These are phyloP conservation scores for Tetraodon nigroviridis DNA, from an alignment of 2,113 vertebrate genomes.

Conservation along the genomic window DNA sequence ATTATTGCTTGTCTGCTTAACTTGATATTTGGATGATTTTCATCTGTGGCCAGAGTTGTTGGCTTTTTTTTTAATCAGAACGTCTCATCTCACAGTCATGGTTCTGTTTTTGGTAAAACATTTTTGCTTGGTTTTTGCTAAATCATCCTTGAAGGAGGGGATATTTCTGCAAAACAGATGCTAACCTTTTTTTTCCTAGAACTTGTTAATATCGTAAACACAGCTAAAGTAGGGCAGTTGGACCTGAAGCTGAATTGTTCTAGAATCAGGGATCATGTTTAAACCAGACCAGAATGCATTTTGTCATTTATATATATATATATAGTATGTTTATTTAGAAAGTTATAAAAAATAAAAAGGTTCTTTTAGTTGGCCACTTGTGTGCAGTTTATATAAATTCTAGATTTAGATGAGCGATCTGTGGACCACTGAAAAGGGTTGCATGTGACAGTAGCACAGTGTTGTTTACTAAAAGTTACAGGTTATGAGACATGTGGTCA, in stretches of 20 bases:
- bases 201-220: constrained; percentile 46
- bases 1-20: constrained; percentile 33
- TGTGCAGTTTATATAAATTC: neutral
- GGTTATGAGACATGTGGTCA: constrained; percentile 7
- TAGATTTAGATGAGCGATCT: neutral
- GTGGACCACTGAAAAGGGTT: neutral
- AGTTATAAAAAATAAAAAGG: constrained; percentile 5
- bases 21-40: constrained; percentile 44
- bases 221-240: constrained; percentile 34
- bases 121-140: constrained; percentile 33
- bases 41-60: constrained; percentile 10
- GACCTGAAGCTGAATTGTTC: neutral
- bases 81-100: constrained; percentile 35
- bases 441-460: neutral
- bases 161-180: constrained; percentile 22
- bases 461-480: too few relatives aligned
- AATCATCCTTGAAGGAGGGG: constrained; percentile 37
- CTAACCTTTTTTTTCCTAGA: constrained; percentile 24
- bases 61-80: constrained; percentile 11
- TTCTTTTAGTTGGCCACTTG: neutral
- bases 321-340: neutral
- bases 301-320: constrained; percentile 14
- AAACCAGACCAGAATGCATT: constrained; percentile 36
- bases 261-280: constrained; percentile 41
- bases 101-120: constrained; percentile 51